A percentile compares a stretch with the other conserved stretches of the same genome.
Evolutionary conservation across 2,113 vertebrate genomes (phyloP).

Genomic region (Malurus cyaneus): DNA sequence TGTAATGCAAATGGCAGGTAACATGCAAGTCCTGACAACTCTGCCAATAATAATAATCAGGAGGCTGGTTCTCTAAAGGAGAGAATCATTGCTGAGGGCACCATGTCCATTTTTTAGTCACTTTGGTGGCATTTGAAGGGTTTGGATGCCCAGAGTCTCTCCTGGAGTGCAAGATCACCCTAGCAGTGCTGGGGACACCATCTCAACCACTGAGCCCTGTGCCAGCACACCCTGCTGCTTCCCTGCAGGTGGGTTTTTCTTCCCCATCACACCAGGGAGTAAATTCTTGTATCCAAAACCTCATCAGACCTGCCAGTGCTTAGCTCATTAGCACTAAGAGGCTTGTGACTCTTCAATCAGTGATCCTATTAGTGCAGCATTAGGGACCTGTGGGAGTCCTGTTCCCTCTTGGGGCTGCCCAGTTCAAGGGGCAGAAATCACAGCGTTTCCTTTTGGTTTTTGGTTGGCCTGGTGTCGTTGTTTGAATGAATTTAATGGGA

Average conservation of each 20-base stretch:
- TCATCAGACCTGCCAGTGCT: neutral
- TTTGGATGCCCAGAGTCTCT: neutral
- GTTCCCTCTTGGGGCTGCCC: neutral
- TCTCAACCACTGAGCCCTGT: neutral
- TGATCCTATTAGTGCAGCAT: neutral
- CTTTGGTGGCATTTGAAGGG: neutral
- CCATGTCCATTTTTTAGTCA: neutral
- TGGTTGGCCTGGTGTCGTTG: neutral
- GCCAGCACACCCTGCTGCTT: neutral
- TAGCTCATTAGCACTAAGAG: neutral
- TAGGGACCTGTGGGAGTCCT: neutral
- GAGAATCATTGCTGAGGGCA: neutral
- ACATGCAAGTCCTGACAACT: neutral
- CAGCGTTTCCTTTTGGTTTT: neutral
- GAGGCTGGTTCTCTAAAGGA: neutral
- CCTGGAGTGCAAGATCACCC: neutral
- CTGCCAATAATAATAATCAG: neutral
- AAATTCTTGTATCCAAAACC: neutral
- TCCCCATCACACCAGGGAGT: neutral
- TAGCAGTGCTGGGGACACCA: no score
- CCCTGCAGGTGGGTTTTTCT: fast-evolving
- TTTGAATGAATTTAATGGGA: no score
- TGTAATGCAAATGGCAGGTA: neutral
- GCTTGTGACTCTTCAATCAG: neutral
- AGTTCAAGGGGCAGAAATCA: neutral